Evolutionary conservation across 2,888 invertebrate species (phyloP).

Genomic region (Caenorhabditis auriculariae): DNA sequence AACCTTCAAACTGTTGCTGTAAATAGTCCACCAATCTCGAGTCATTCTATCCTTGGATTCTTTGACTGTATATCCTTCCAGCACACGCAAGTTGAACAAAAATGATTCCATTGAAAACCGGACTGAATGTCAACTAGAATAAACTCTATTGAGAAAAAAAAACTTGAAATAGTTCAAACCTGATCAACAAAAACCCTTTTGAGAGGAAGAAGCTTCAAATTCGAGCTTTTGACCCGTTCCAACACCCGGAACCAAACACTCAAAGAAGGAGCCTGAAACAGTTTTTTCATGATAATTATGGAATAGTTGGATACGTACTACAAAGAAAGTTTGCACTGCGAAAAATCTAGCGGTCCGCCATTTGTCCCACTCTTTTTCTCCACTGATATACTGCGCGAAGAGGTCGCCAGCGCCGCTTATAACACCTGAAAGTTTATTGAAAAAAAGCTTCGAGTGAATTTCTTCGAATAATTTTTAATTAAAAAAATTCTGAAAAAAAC

Average conservation of each 20-base stretch:
- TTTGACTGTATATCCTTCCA: conserved; percentile 14
- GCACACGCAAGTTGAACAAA: conserved; percentile 18
- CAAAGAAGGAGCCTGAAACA: conserved; percentile 14
- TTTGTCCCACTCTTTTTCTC: conserved; percentile 19
- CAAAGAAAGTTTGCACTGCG: neutral
- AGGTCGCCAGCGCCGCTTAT: conserved; percentile 20
- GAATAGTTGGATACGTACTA: neutral
- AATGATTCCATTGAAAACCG: conserved; percentile 19
- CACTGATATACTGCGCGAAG: conserved; percentile 13
- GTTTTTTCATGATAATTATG: neutral
- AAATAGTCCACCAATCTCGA: conserved; percentile 20
- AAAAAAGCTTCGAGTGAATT: too few species aligned
- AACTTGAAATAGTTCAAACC: conserved; percentile 1
- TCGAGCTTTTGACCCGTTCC: conserved; percentile 5
- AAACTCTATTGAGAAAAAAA: neutral
- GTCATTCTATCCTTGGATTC: conserved; percentile 16
- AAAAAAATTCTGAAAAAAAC: too few species aligned
- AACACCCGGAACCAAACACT: conserved; percentile 17
- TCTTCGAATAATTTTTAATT: too few species aligned
- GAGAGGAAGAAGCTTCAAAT: neutral
- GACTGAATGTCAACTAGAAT: conserved; percentile 22
- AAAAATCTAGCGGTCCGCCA: conserved; percentile 13
- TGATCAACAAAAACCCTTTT: conserved; percentile 21
- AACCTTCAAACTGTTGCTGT: conserved; percentile 16
- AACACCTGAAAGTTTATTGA: conserved; percentile 9